Conservation (phyloP, 2,797 vertebrate species). For the Crossoptilon crossoptilon region DNA sequence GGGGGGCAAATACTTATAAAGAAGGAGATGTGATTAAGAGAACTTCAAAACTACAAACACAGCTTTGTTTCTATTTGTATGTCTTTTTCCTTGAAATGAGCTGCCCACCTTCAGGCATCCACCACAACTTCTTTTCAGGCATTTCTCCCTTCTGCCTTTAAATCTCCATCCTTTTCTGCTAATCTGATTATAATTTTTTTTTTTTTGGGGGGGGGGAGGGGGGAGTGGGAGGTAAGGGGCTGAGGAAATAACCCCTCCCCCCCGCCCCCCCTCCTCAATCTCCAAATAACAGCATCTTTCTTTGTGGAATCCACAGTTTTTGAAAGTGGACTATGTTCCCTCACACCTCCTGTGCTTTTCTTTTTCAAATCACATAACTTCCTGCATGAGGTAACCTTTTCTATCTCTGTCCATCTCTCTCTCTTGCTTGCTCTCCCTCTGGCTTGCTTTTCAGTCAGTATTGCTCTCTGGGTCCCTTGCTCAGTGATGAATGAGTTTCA, state of each 20-base stretch:
- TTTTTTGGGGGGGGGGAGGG: too few species aligned
- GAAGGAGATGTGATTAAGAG: not conserved
- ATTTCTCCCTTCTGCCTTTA: not conserved
- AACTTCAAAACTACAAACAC: not conserved
- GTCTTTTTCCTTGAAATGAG: not conserved
- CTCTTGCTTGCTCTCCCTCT: slow-evolving; percentile 59
- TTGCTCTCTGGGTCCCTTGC: slow-evolving; percentile 75
- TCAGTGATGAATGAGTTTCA: slow-evolving; percentile 85
- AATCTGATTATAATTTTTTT: not conserved
- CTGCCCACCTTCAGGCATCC: not conserved
- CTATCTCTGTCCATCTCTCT: slow-evolving; percentile 47
- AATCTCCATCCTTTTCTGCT: not conserved
- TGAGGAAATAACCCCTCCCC: not conserved
- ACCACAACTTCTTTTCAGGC: not conserved
- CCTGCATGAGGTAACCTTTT: slow-evolving; percentile 78
- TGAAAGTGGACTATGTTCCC: slow-evolving; percentile 35
- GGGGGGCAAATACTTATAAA: not conserved
- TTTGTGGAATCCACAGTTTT: not conserved
- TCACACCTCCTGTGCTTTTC: slow-evolving; percentile 69
- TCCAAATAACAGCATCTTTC: slow-evolving; percentile 17
- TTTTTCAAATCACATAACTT: slow-evolving; percentile 77
- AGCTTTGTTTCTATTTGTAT: not conserved
- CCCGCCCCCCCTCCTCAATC: not conserved
- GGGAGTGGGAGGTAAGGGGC: too few species aligned
- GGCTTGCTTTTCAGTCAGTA: slow-evolving; percentile 66